phyloP scores from a whole-genome alignment of 1,140 invertebrate genomes.

The Heliothis subflexa region DNA sequence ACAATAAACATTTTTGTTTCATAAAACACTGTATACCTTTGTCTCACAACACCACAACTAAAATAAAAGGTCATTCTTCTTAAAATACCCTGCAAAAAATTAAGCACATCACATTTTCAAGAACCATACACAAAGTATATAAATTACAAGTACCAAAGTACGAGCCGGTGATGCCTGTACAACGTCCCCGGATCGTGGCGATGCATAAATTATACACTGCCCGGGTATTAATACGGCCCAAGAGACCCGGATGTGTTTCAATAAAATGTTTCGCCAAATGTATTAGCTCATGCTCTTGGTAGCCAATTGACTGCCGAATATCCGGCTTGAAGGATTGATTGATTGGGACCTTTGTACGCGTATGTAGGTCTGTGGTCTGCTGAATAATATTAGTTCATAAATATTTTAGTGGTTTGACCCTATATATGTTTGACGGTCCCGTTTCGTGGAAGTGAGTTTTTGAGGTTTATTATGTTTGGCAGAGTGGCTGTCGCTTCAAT shows the following conservation, averaged over 20 bases:
- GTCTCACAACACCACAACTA: neutral
- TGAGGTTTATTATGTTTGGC: too few relatives aligned
- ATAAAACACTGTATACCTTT: too few relatives aligned
- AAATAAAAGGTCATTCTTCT: neutral
- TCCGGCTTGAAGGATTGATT: neutral
- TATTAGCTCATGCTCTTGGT: constrained; percentile 38
- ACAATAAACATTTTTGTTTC: too few relatives aligned
- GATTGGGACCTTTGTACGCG: constrained; percentile 12
- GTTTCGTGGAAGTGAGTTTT: too few relatives aligned
- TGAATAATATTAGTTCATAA: too few relatives aligned
- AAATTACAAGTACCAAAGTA: constrained; percentile 26
- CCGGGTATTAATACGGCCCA: constrained; percentile 62
- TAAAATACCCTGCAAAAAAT: neutral
- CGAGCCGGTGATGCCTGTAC: constrained; percentile 22
- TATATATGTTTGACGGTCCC: too few relatives aligned
- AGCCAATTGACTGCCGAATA: constrained; percentile 1
- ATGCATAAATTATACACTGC: constrained; percentile 72
- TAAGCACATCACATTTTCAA: neutral
- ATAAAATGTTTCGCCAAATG: constrained; percentile 55
- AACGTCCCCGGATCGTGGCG: constrained; percentile 56
- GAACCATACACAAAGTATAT: constrained; percentile 1
- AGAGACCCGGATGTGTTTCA: constrained; percentile 55
- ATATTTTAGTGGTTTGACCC: too few relatives aligned
- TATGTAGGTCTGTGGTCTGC: neutral
- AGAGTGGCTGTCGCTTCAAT: too few relatives aligned